Conservation (phyloP, 1,140 invertebrate genomes). For the Trissolcus basalis region DNA sequence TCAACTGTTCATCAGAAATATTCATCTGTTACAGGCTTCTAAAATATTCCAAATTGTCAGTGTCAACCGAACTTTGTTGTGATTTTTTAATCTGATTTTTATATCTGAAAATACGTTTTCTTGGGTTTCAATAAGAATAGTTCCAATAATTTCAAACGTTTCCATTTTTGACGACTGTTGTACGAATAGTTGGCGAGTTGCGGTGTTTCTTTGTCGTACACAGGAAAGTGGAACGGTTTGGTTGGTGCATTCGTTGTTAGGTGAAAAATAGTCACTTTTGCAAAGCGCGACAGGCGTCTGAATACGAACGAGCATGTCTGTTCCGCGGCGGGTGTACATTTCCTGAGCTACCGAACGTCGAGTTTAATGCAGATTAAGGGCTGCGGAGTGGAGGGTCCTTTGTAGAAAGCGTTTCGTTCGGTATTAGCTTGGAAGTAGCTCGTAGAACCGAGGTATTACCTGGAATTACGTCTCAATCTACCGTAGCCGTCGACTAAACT, state of each 20-base stretch:
- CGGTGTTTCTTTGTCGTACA: neutral
- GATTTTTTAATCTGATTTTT: no score
- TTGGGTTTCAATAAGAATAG: no score
- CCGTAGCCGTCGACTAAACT: conserved; percentile 77
- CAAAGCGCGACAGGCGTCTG: conserved; percentile 42
- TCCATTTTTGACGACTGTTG: no score
- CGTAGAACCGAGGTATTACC: conserved; percentile 75
- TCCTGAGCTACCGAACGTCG: conserved; percentile 69
- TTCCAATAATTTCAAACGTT: no score
- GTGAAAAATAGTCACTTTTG: conserved; percentile 37
- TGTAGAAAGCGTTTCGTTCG: conserved; percentile 74
- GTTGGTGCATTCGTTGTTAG: neutral
- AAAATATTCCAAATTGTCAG: no score
- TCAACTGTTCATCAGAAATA: no score
- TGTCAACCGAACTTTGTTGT: no score
- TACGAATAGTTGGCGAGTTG: no score
- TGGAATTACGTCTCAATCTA: conserved; percentile 78
- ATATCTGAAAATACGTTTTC: no score
- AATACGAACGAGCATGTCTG: conserved; percentile 46
- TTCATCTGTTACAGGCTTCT: no score
- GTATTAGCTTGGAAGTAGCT: conserved; percentile 75
- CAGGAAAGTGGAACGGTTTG: neutral
- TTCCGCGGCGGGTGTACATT: conserved; percentile 55
- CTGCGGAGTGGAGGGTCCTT: conserved; percentile 67
- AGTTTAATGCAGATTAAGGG: conserved; percentile 75